Percentiles rank a stretch among this genome's conserved stretches.
Conservation (phyloP, 2,797 vertebrate genomes). For the Myotis daubentonii region DNA sequence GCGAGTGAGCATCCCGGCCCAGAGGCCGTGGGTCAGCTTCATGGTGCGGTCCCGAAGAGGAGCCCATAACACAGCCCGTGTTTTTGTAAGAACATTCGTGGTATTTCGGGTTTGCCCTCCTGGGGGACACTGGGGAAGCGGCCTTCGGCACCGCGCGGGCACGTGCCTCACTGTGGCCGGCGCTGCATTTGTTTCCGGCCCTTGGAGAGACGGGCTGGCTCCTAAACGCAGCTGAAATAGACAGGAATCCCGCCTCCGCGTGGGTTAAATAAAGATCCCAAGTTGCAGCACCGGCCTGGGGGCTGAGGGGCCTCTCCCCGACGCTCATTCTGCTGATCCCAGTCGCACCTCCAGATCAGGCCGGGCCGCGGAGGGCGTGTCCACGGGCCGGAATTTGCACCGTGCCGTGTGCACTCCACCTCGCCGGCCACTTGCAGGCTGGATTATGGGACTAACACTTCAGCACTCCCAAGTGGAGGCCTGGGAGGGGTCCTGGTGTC, state of each 20-base stretch:
- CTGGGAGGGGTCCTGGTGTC: conserved; percentile 82
- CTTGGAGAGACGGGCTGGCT: conserved; percentile 55
- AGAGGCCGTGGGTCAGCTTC: neutral
- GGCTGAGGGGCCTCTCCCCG: conserved; percentile 51
- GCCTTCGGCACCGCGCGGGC: neutral
- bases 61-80: neutral
- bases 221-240: conserved; percentile 62
- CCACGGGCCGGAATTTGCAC: conserved; percentile 83
- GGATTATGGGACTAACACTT: conserved; percentile 87
- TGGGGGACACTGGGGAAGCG: neutral
- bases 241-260: conserved; percentile 51
- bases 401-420: conserved; percentile 78
- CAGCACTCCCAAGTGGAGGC: conserved; percentile 84
- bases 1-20: neutral
- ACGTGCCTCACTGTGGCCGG: neutral
- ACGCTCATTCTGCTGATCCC: conserved; percentile 79
- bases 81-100: neutral
- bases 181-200: conserved; percentile 43
- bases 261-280: conserved; percentile 68
- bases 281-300: neutral
- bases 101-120: conserved; percentile 39
- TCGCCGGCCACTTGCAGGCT: conserved; percentile 80
- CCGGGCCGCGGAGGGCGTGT: conserved; percentile 72
- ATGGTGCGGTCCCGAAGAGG: neutral
- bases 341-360: conserved; percentile 81